A percentile compares a stretch with the other conserved stretches of the same genome.
Evolutionary conservation across 1,140 invertebrate genomes (phyloP).

Genomic region (Oedothorax gibbosus): DNA sequence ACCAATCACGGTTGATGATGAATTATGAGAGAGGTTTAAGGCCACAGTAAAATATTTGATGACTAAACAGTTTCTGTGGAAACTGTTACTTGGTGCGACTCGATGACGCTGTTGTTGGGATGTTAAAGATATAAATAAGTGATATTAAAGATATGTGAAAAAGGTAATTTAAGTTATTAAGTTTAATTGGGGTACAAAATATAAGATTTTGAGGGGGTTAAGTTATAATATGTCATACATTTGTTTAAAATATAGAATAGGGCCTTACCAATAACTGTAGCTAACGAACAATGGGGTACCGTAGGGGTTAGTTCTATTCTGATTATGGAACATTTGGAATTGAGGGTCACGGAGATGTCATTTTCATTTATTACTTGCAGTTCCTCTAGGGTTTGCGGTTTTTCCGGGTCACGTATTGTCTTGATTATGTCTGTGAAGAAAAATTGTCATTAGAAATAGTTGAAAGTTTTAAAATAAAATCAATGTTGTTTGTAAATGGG

Average conservation of each 20-base stretch:
- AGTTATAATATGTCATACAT: neutral
- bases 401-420: constrained; percentile 97
- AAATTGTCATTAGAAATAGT: neutral
- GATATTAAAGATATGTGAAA: no score
- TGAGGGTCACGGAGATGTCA: constrained; percentile 75
- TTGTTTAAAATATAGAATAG: neutral
- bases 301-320: constrained; percentile 93
- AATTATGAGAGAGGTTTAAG: no score
- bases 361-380: constrained; percentile 92
- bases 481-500: neutral
- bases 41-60: no score
- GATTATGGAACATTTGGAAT: constrained; percentile 74
- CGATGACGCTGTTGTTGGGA: no score
- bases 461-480: constrained; percentile 3
- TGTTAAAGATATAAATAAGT: no score
- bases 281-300: constrained; percentile 99
- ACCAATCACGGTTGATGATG: no score
- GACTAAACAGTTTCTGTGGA: no score
- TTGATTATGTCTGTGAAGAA: constrained; percentile 77
- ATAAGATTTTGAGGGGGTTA: no score
- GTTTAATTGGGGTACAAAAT: no score
- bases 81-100: no score
- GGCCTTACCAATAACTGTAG: constrained; percentile 87
- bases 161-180: no score
- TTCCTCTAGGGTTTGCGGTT: constrained; percentile 96